phyloP scores from a whole-genome alignment of 1,140 invertebrate genomes.

The Saccostrea cuccullata region DNA sequence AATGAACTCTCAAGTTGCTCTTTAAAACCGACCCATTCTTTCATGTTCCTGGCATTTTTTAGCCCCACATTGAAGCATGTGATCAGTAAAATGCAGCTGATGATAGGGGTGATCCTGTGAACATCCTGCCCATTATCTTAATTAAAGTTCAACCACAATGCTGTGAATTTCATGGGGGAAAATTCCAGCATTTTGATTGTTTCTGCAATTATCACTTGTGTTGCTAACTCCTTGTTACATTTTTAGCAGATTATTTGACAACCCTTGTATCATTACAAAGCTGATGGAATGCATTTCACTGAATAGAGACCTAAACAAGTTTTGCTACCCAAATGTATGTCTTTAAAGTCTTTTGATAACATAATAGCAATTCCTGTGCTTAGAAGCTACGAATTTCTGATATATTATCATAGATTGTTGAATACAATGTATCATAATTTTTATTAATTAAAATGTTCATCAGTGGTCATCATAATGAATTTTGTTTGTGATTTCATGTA shows the following conservation, averaged over 20 bases:
- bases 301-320: too few relatives aligned
- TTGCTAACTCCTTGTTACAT: slow-evolving; percentile 3
- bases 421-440: too few relatives aligned
- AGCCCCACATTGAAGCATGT: neutral
- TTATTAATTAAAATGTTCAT: too few relatives aligned
- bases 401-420: too few relatives aligned
- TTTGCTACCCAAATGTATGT: too few relatives aligned
- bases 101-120: slow-evolving; percentile 8
- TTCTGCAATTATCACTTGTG: neutral
- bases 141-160: slow-evolving; percentile 28
- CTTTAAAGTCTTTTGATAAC: too few relatives aligned
- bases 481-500: too few relatives aligned
- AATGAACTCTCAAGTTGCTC: slow-evolving; percentile 18
- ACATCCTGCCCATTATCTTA: slow-evolving; percentile 26
- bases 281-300: too few relatives aligned
- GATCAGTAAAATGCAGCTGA: slow-evolving; percentile 11
- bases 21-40: slow-evolving; percentile 12
- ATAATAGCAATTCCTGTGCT: too few relatives aligned
- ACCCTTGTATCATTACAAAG: neutral
- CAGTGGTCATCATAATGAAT: too few relatives aligned
- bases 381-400: too few relatives aligned
- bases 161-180: slow-evolving; percentile 20
- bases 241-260: neutral
- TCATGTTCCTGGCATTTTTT: neutral
- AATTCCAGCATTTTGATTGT: slow-evolving; percentile 34